Percentiles rank a stretch among this genome's conserved stretches.
phyloP scores from a whole-genome alignment of 2,888 invertebrate species.

The Zelleria hepariella region DNA sequence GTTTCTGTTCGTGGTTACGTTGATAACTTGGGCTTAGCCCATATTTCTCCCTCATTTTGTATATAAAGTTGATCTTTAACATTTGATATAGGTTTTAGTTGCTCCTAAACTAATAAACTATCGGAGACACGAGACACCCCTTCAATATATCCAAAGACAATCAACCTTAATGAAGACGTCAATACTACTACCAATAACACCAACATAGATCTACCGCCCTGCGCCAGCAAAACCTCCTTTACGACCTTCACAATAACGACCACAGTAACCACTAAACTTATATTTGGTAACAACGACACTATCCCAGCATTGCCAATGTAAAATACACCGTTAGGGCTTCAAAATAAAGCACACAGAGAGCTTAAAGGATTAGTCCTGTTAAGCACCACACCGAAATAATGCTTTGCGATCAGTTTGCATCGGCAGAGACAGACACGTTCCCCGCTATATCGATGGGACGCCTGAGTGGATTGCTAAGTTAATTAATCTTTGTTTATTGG shows the following conservation, averaged over 20 bases:
- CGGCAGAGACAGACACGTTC: constrained; percentile 6
- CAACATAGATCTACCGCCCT: neutral
- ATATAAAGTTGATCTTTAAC: no score
- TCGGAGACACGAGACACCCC: neutral
- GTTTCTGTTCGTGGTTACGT: no score
- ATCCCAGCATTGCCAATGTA: neutral
- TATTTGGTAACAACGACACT: neutral
- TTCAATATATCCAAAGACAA: constrained; percentile 10
- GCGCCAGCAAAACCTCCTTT: neutral
- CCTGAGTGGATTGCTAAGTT: neutral
- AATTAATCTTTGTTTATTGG: neutral
- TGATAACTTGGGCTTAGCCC: no score
- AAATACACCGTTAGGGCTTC: neutral
- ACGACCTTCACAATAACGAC: neutral
- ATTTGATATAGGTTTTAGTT: neutral
- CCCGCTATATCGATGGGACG: constrained; percentile 2
- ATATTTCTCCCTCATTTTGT: no score
- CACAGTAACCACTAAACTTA: neutral
- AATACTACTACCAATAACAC: constrained; percentile 9
- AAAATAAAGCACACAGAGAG: neutral
- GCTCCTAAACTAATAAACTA: neutral
- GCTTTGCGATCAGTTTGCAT: constrained; percentile 17
- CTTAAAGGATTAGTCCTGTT: neutral
- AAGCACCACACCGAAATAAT: constrained; percentile 30
- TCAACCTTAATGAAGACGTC: constrained; percentile 10